Base-by-base conservation (phyloP, 2,888 invertebrate genomes). In the Andrena minutula region DNA sequence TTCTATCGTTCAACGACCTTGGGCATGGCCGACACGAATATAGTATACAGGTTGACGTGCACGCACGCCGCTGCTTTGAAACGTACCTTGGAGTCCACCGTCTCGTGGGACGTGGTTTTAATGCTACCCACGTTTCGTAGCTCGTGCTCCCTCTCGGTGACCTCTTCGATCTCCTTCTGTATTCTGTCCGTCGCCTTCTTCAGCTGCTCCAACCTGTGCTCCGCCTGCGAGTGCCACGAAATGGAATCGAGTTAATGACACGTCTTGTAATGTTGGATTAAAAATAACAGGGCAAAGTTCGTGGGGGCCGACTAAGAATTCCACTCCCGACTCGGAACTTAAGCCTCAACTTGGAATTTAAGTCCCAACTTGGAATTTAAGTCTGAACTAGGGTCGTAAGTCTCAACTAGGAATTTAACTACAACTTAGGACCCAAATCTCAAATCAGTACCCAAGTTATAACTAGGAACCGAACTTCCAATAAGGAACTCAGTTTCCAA, bases 131-230 rank as follows among this genome's bases (percentile, higher is more conserved):
- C 96, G 89, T 96, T 96, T 88, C 96, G 95, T 88, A 98, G 96
- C 92, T 97, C 98, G 91, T 97, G 95, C 94, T 98, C 98, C 86
- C 98, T 95, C 91, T 97, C 96, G 72, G 97, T 96, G 80, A 97
- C 97, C 94, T 97, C 97, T 90, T 97, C 96, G 90, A 98, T 98
- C 95, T 98, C 98, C 92, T 96, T 96, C 94, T 98, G 98, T 93
- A 98, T 98, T 93, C 98, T 96, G 85, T 94, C 94, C 28, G 95
- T 95, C 20, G 95, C 95, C 83, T 86, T 92, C 91, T 96, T 96
- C 91, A 97, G 95, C 85, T 97, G 97, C 94, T 96, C 96, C 92
- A 96, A 95, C 94, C 96, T 96, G 93, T 95, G 94, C 91, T 95
- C 93, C 87, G 94, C 94, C 95, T 95, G 94, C 65, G 94, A 94